phyloP scores from a whole-genome alignment of 2,797 vertebrate genomes.

The Atherinosoma microstoma region DNA sequence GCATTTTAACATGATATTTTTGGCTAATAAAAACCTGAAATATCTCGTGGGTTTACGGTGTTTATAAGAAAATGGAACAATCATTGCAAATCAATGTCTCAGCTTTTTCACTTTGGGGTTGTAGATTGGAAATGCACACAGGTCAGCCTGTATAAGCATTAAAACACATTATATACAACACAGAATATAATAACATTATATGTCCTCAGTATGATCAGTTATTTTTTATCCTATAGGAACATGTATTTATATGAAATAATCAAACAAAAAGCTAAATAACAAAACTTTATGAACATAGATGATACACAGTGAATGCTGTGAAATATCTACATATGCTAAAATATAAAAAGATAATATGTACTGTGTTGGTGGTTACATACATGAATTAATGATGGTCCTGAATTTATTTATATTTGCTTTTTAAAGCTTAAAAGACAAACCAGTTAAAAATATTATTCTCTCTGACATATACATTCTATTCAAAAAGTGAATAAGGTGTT shows the following conservation, averaged over 20 bases:
- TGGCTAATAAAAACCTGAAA: too few species aligned
- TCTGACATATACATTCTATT: slow-evolving; percentile 20
- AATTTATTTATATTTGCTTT: not conserved
- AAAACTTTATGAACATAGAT: slow-evolving; percentile 15
- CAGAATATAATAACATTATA: slow-evolving; percentile 3
- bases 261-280: slow-evolving; percentile 11
- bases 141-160: slow-evolving; percentile 24
- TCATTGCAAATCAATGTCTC: not conserved
- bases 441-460: slow-evolving; percentile 25
- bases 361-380: slow-evolving; percentile 1
- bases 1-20: not conserved
- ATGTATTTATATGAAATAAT: slow-evolving; percentile 10
- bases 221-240: slow-evolving; percentile 3
- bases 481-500: slow-evolving; percentile 8
- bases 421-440: slow-evolving; percentile 6
- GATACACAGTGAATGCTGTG: slow-evolving; percentile 20
- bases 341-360: slow-evolving; percentile 18
- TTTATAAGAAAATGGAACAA: not conserved
- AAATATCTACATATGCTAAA: slow-evolving; percentile 38
- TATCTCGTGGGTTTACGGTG: not conserved
- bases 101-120: not conserved
- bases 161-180: slow-evolving; percentile 61
- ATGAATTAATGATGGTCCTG: not conserved
- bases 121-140: slow-evolving; percentile 28
- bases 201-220: slow-evolving; percentile 16